Base-by-base conservation (phyloP, 37 sponge, comb jelly and placozoan genomes). In the Tethya wilhelma region DNA sequence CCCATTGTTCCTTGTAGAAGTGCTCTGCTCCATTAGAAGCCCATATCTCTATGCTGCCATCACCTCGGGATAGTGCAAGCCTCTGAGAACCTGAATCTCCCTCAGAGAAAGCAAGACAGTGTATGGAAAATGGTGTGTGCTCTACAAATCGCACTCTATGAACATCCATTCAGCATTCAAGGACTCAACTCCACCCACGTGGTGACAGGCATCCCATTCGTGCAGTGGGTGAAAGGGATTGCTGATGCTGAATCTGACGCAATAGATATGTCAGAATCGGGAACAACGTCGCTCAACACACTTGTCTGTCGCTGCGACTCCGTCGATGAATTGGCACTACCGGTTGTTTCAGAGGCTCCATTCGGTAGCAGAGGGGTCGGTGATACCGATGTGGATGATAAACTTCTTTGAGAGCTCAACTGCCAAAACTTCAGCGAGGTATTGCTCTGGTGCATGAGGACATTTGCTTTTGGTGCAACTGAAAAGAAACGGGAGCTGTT, bases 1-100 rank as follows among this genome's bases (percentile, higher is more conserved):
- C 76, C 29, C 73, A 56, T 41, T 64, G 36, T 39, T 89, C 74
- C 42, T 75, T 80, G 49, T 53, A 65, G 74, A 79, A 86, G 25
- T 56, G 17, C 31, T 77, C 79, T 8, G 5, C 64, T 22, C 69
- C 69, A 59, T 77, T 44, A 12, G 66, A 39, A 29, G 62, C 42
- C 95, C 95, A 94, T 14, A 94, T 36, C 70, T 95, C 96, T 3
- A 95, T 76, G 31, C 75, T 79, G 12, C 84, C 90, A 72, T 95
- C 89, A 32, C 92, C 64, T 29, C 96, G 76, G 23, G 93, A 82
- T 8, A 91, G 83, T 11, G 93, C 93, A 23, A 95, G 73, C 28
- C 72, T 55, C 1, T 31, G 77, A 57, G 19, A 37, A 19, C 58
- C 79, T 1, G 65, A 32, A 19, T 44, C 55, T 14, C 38, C 56